Base-by-base conservation (phyloP, 1,140 invertebrate species). In the Micrasema longulum region DNA sequence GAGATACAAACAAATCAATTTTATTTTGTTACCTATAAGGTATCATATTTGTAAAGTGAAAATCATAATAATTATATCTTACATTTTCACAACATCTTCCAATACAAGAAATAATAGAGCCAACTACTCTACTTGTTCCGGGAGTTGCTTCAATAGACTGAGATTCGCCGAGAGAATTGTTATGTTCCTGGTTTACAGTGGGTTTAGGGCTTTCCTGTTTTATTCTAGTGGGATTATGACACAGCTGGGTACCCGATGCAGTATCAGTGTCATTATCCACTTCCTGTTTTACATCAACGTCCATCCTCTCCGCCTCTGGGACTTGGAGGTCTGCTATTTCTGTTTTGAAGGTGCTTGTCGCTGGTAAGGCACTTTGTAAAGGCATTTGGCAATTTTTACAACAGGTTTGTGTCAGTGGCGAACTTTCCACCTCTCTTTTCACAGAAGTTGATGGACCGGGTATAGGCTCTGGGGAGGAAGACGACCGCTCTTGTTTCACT, bases 241-340 rank as follows among this genome's bases (percentile, higher is more conserved):
- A n/a, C 11, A 35, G 26, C 16, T 47, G 41, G 10, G 11, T 53
- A 20, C 4, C 45, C 20, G 26, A 16, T 66, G 14, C 45, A 12
- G 65, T 22, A 26, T 67, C n/a, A 2, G 55, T 20, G 7, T 18
- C 43, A 31, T 16, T 26, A 36, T 57, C 69, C 1, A 47, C 45
- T 48, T 75, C 73, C 16, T 55, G 73, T 57, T 75, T 75, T 0
- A 71, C 47, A 35, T 74, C 73, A 7, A 74, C 63, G 11, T 71
- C 69, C 73, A 75, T 74, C 11, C 36, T 50, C n/a, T 74, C 72
- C 1, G 43, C 20, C 3, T 26, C 14, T 16, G 20, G 11, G 14
- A 10, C 52, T 23, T 7, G 11, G 2, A 7, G n/a, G 23, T 71
- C 35, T 0, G 64, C 16, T 12, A 48, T 38, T n/a, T 69, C 55